These are phyloP conservation scores for Stramonita haemastoma DNA, from an alignment of 2,888 invertebrate species.

Conservation along the genomic window DNA sequence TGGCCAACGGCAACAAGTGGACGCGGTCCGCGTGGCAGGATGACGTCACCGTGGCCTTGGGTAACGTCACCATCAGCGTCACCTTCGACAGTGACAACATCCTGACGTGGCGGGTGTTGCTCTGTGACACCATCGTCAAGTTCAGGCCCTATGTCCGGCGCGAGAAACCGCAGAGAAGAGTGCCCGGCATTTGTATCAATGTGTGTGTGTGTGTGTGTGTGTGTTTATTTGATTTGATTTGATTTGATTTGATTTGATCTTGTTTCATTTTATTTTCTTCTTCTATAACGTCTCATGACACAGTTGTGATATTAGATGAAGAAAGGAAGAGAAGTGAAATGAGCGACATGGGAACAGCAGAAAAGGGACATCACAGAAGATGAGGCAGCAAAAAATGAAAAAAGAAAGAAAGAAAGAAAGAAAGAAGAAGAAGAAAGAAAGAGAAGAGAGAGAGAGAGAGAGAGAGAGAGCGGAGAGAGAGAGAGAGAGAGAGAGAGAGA, in stretches of 20 bases:
- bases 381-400: background rate
- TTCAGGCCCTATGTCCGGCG: background rate
- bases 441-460: background rate
- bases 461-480: background rate
- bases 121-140: background rate
- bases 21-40: background rate
- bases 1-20: background rate
- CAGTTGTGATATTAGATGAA: no score
- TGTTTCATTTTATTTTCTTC: no score
- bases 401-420: background rate
- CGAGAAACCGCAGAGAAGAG: background rate
- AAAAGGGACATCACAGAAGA: background rate
- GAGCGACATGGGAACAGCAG: no score
- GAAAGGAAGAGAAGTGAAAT: no score
- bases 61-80: background rate
- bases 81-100: constrained; percentile 5
- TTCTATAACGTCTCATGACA: no score
- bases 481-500: background rate
- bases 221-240: no score
- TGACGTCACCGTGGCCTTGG: background rate
- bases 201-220: background rate
- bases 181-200: background rate
- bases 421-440: background rate
- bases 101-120: background rate
- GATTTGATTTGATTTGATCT: no score